Percentiles rank a stretch among this genome's conserved stretches.
Conservation (phyloP, 2,113 vertebrate genomes). For the Epinephelus moara region DNA sequence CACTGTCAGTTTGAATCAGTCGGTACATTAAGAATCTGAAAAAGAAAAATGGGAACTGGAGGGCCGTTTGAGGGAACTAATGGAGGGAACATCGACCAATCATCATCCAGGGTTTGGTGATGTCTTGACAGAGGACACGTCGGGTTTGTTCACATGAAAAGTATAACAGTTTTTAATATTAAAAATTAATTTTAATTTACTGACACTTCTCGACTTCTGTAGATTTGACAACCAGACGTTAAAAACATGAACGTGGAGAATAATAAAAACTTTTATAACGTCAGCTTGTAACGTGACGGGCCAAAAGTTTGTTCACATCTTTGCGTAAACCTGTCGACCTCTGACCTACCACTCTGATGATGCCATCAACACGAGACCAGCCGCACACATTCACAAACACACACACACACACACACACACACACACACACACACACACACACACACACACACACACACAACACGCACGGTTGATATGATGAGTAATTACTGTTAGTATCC, state of each 20-base stretch:
- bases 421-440: conserved; percentile 54
- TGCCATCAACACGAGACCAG: not conserved
- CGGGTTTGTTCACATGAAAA: not conserved
- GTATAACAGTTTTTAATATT: not conserved
- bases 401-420: conserved; percentile 5
- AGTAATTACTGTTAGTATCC: conserved; percentile 4
- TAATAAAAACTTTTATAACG: no score
- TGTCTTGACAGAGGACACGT: no score
- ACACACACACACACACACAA: conserved; percentile 50
- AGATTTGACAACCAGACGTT: not conserved
- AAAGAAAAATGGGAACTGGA: no score
- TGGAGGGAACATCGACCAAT: no score
- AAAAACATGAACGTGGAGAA: not conserved
- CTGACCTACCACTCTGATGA: not conserved
- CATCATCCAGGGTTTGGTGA: no score
- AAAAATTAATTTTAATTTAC: not conserved
- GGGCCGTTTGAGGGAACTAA: no score
- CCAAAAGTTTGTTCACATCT: no score
- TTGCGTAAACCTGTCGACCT: not conserved
- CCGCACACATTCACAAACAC: no score
- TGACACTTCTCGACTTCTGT: not conserved
- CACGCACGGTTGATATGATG: conserved; percentile 14
- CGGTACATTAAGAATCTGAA: no score
- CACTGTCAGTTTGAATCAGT: no score
- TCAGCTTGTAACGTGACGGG: no score